Conservation (phyloP, 2,113 vertebrate species). For the Burhinus oedicnemus region DNA sequence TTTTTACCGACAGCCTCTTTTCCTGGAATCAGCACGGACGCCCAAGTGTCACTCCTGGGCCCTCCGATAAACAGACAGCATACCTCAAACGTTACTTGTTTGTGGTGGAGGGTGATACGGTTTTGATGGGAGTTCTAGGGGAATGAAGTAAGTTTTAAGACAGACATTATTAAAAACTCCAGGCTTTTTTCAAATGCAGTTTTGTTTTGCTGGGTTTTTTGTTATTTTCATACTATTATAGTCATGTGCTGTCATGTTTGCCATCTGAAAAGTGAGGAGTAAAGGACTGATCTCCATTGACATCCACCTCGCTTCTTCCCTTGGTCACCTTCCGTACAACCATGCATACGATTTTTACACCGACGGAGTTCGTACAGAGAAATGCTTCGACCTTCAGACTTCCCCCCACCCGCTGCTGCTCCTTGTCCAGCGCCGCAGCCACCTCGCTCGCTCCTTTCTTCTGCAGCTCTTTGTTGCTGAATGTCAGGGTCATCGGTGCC, state of each 20-base stretch:
- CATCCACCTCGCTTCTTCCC: not conserved
- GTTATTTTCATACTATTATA: not conserved
- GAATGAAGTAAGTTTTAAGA: not conserved
- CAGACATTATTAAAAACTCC: not conserved
- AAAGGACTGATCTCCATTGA: not conserved
- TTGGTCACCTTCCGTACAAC: not conserved
- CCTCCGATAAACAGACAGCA: not conserved
- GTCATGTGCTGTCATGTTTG: not conserved
- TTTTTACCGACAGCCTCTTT: constrained; percentile 28
- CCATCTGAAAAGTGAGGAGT: not conserved
- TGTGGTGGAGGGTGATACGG: not conserved
- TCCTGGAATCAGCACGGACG: constrained; percentile 23
- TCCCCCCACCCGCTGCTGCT: not conserved
- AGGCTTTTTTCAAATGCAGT: not conserved
- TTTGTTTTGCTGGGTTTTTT: not conserved
- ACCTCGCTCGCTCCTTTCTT: not conserved
- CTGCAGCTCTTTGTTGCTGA: constrained; percentile 57
- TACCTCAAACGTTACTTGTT: not conserved
- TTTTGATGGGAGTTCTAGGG: not conserved
- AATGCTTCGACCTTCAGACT: not conserved
- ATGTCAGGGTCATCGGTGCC: constrained; percentile 59
- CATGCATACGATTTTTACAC: not conserved
- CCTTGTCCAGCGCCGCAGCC: not conserved
- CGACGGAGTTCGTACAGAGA: not conserved
- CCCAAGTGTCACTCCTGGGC: not conserved